Conservation (phyloP, 2,888 invertebrate genomes). For the Lypha dubia region DNA sequence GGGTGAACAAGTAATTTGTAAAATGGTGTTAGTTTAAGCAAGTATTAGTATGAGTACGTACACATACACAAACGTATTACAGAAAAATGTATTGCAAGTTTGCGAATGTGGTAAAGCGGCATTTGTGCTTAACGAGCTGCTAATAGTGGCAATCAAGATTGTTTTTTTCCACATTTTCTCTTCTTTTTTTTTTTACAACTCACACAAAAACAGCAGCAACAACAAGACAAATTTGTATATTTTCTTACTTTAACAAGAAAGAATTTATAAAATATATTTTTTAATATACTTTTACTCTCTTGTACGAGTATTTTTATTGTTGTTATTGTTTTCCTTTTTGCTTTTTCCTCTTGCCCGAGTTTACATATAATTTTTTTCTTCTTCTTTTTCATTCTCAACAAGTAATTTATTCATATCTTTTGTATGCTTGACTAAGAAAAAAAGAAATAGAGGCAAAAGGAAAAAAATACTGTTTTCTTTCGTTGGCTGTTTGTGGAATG, state of each 20-base stretch:
- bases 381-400: constrained; percentile 5
- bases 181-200: background rate
- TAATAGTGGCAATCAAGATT: constrained; percentile 70
- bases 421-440: constrained; percentile 27
- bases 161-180: background rate
- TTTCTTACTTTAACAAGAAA: constrained; percentile 49
- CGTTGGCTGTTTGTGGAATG: constrained; percentile 17
- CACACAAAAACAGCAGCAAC: constrained; percentile 7
- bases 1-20: constrained; percentile 56
- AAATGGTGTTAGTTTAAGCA: constrained; percentile 32
- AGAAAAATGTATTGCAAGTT: constrained; percentile 16
- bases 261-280: constrained; percentile 41
- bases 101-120: constrained; percentile 60
- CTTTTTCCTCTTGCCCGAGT: background rate
- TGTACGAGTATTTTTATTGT: background rate
- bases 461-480: background rate
- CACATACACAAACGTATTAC: background rate
- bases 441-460: background rate
- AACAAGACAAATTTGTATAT: constrained; percentile 32
- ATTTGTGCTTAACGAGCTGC: constrained; percentile 72
- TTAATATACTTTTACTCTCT: constrained; percentile 2
- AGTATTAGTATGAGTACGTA: constrained; percentile 5
- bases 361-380: background rate
- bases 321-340: constrained; percentile 5
- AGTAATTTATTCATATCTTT: constrained; percentile 66